Percentiles rank a stretch among this genome's conserved stretches.
Evolutionary conservation across 2,113 vertebrate genomes (phyloP).

Genomic region (Leptosomus discolor): DNA sequence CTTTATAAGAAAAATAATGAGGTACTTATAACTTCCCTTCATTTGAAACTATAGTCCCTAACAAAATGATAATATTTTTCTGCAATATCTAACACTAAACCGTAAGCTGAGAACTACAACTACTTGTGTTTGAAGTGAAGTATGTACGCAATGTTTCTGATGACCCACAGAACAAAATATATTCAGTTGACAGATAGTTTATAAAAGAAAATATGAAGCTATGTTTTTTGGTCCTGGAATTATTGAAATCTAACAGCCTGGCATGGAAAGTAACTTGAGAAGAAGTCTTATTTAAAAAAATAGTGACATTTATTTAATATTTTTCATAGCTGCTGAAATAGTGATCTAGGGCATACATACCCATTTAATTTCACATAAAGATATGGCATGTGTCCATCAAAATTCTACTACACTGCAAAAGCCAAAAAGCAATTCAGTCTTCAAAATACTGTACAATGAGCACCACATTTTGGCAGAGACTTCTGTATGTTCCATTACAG

Average conservation of each 20-base stretch:
- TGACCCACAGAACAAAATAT: neutral
- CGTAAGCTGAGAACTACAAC: neutral
- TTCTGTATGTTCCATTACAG: conserved; percentile 25
- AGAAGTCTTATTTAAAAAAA: conserved; percentile 9
- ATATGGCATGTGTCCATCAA: conserved; percentile 22
- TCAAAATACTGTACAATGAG: conserved; percentile 47
- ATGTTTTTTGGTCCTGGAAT: neutral
- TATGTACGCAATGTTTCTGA: neutral
- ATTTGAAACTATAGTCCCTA: neutral
- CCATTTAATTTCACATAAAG: conserved; percentile 1
- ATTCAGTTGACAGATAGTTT: neutral
- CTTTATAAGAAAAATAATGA: neutral
- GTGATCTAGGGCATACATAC: conserved; percentile 28
- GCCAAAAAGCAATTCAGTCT: conserved; percentile 53
- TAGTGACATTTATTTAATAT: conserved; percentile 42
- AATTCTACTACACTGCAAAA: neutral
- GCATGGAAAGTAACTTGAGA: conserved; percentile 5
- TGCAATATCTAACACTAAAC: neutral
- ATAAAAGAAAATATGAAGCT: conserved; percentile 1
- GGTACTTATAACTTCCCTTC: neutral
- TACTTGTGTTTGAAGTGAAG: neutral
- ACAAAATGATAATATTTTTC: neutral
- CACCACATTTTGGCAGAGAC: conserved; percentile 59
- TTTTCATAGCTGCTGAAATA: conserved; percentile 41
- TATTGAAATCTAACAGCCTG: neutral